Conservation (phyloP, 2,888 invertebrate genomes). For the Ariolimax columbianus region DNA sequence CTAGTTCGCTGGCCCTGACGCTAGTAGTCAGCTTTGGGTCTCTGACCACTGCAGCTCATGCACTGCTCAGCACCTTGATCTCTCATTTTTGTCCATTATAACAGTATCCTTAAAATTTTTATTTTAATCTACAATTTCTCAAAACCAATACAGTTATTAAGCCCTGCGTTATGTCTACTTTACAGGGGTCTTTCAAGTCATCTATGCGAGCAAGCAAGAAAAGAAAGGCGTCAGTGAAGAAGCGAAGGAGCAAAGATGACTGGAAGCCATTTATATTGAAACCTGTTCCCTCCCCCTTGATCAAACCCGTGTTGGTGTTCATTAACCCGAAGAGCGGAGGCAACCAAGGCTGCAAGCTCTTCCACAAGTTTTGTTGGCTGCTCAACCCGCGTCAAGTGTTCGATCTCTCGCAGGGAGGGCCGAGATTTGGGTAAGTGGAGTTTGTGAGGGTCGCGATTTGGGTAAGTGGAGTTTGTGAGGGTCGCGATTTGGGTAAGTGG, state of each 20-base stretch:
- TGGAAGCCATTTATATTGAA: slow-evolving; percentile 92
- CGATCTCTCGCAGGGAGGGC: slow-evolving; percentile 86
- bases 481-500: slow-evolving; percentile 78
- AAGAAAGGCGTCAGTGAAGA: slow-evolving; percentile 77
- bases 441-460: slow-evolving; percentile 78
- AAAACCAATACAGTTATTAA: too few relatives aligned
- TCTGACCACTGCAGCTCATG: too few relatives aligned
- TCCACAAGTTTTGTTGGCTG: slow-evolving; percentile 98
- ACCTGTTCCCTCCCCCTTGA: slow-evolving; percentile 87
- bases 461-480: slow-evolving; percentile 77
- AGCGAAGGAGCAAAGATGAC: slow-evolving; percentile 75
- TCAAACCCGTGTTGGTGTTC: slow-evolving; percentile 87
- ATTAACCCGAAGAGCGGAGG: slow-evolving; percentile 99
- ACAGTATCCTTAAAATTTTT: too few relatives aligned
- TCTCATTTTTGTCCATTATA: too few relatives aligned
- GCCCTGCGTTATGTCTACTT: too few relatives aligned
- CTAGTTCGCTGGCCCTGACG: too few relatives aligned
- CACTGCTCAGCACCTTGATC: too few relatives aligned
- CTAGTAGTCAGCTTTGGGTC: too few relatives aligned
- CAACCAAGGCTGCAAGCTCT: slow-evolving; percentile 95
- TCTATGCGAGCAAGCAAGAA: slow-evolving; percentile 77
- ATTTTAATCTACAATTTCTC: too few relatives aligned
- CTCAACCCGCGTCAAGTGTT: slow-evolving; percentile 97
- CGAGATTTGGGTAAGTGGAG: slow-evolving; percentile 77
- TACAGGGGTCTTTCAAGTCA: slow-evolving; percentile 79